These are phyloP conservation scores for Hemiscyllium ocellatum DNA, from an alignment of 2,113 vertebrate species.

Conservation along the genomic window DNA sequence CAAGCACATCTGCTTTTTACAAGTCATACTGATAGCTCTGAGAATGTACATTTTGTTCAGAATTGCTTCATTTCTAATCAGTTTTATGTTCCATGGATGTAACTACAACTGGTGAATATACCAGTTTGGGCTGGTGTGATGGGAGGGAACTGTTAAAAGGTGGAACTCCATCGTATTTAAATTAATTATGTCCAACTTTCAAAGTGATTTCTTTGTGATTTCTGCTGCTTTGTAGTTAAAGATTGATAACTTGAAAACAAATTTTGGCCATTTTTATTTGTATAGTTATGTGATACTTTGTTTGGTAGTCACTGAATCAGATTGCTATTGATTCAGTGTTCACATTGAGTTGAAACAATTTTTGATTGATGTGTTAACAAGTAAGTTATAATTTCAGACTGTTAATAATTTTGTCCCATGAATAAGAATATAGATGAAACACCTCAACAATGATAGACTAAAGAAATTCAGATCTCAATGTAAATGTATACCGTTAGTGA, in stretches of 20 bases:
- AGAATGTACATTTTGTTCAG: not conserved
- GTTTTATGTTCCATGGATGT: not conserved
- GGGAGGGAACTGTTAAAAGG: too few relatives aligned
- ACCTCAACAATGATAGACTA: not conserved
- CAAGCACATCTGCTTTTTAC: not conserved
- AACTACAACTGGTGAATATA: not conserved
- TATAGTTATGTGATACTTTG: not conserved
- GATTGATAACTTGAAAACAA: not conserved
- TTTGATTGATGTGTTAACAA: not conserved
- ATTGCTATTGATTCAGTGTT: not conserved
- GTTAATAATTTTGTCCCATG: not conserved
- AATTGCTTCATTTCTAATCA: not conserved
- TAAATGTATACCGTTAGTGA: not conserved
- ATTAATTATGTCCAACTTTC: not conserved
- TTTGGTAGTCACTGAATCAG: not conserved
- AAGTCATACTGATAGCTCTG: not conserved
- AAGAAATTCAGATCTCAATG: not conserved
- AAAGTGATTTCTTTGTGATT: not conserved
- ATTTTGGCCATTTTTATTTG: not conserved
- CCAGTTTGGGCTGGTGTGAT: not conserved
- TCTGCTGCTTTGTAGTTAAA: not conserved
- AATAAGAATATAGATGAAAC: not conserved
- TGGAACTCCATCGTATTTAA: not conserved
- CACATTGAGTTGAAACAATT: not conserved
- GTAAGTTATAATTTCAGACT: not conserved